A percentile compares a stretch with the other conserved stretches of the same genome.
Evolutionary conservation across 2,888 invertebrate genomes (phyloP).

Genomic region (Lepidonotus clava): DNA sequence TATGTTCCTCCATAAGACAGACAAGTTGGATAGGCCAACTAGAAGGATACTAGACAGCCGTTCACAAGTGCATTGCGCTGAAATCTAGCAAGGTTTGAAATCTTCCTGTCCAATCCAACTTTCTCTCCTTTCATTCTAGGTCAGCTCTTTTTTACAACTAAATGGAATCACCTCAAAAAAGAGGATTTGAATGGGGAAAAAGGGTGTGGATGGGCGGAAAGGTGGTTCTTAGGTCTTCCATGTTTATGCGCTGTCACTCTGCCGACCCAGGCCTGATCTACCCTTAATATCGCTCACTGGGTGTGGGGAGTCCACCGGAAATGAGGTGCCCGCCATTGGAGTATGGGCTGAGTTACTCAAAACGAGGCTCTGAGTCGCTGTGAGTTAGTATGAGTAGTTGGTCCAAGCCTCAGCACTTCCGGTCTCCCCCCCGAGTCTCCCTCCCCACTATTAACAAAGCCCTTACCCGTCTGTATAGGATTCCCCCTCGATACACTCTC

Average conservation of each 20-base stretch:
- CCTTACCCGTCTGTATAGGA: neutral
- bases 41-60: too few relatives aligned
- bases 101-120: too few relatives aligned
- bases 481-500: conserved; percentile 36
- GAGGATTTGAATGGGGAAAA: too few relatives aligned
- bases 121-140: too few relatives aligned
- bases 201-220: too few relatives aligned
- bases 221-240: neutral
- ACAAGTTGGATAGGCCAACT: too few relatives aligned
- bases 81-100: too few relatives aligned
- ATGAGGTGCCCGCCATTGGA: conserved; percentile 12
- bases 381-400: neutral
- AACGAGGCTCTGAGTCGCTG: neutral
- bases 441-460: neutral
- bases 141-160: too few relatives aligned
- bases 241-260: conserved; percentile 33
- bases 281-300: conserved; percentile 22
- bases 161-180: too few relatives aligned
- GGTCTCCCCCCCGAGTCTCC: conserved; percentile 1
- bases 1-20: too few relatives aligned
- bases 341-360: conserved; percentile 4
- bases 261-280: neutral
- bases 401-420: neutral
- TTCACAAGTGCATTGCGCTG: too few relatives aligned
- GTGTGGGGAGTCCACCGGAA: conserved; percentile 2